Evolutionary conservation across 2,797 vertebrate species (phyloP).

Genomic region (Spatula versicolor): DNA sequence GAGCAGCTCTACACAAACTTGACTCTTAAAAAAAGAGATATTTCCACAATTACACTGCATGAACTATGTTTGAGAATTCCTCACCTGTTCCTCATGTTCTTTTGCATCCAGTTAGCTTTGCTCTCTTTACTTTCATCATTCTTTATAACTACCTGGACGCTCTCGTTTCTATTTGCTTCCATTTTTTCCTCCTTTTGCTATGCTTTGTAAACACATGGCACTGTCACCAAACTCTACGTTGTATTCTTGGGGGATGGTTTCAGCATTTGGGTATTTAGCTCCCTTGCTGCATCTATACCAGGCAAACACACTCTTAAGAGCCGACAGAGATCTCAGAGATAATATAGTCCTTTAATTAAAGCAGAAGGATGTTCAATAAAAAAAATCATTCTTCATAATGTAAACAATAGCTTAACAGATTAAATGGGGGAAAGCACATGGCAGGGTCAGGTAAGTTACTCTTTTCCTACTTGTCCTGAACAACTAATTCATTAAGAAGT

Average conservation of each 20-base stretch:
- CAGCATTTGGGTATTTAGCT: neutral
- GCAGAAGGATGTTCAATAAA: neutral
- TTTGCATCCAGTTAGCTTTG: neutral
- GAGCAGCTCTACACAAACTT: neutral
- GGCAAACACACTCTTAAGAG: neutral
- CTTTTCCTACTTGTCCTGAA: neutral
- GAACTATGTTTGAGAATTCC: neutral
- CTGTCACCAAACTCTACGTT: neutral
- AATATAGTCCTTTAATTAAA: constrained; percentile 15
- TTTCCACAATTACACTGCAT: neutral
- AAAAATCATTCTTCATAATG: neutral
- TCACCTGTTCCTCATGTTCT: neutral
- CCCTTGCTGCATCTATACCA: neutral
- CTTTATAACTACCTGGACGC: neutral
- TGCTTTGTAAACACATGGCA: neutral
- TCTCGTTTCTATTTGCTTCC: neutral
- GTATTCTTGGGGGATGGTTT: neutral
- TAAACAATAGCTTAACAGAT: neutral
- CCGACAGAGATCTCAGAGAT: neutral
- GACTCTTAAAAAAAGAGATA: neutral
- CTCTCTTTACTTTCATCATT: neutral
- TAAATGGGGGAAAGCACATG: neutral
- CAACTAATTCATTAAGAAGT: neutral
- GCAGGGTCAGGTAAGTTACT: neutral
- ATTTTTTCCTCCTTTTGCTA: neutral